Conservation (phyloP, 2,888 invertebrate species). For the Troides helena region DNA sequence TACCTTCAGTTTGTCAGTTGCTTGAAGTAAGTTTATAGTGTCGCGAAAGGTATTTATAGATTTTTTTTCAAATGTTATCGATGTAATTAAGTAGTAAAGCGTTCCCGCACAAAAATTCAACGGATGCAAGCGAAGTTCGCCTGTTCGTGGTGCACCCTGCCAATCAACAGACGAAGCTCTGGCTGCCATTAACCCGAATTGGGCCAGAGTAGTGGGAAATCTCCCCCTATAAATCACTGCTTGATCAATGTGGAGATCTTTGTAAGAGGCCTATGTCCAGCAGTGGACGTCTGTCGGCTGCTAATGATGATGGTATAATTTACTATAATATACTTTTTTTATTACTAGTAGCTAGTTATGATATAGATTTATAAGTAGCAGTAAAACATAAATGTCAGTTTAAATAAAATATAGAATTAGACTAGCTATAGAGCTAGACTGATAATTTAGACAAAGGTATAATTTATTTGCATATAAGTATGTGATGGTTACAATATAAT, state of each 20-base stretch:
- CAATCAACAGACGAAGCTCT: too few relatives aligned
- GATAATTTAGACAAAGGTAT: too few relatives aligned
- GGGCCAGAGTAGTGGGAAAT: too few relatives aligned
- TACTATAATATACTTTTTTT: not conserved
- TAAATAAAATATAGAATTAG: too few relatives aligned
- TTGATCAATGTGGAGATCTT: too few relatives aligned
- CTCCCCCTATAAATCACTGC: too few relatives aligned
- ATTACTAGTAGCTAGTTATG: not conserved
- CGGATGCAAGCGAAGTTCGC: not conserved
- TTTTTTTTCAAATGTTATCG: not conserved
- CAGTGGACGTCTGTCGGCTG: not conserved
- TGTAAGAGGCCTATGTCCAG: too few relatives aligned
- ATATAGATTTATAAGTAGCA: not conserved
- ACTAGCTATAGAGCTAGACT: too few relatives aligned
- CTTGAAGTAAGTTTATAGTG: conserved; percentile 16
- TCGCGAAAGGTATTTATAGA: not conserved
- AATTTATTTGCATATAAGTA: too few relatives aligned
- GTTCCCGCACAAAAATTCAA: not conserved
- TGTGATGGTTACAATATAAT: too few relatives aligned
- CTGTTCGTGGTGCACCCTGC: not conserved
- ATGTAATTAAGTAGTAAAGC: not conserved
- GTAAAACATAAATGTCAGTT: too few relatives aligned
- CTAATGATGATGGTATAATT: not conserved
- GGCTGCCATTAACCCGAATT: too few relatives aligned
- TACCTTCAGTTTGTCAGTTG: conserved; percentile 1